Evolutionary conservation across 1,140 invertebrate species (phyloP).

Genomic region (Danaus melanippus): DNA sequence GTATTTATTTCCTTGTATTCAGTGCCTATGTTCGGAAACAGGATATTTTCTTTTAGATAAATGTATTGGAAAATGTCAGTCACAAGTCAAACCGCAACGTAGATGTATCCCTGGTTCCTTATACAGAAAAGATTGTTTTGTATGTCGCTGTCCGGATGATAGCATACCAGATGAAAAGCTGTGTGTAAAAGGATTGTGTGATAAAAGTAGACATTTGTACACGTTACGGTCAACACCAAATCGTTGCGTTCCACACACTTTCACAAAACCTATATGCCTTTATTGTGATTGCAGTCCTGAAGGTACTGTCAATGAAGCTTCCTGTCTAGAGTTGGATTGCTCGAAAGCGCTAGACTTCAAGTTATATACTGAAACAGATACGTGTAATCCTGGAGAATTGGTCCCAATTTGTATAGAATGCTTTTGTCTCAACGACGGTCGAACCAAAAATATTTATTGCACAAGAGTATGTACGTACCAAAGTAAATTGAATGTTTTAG

Average conservation of each 20-base stretch:
- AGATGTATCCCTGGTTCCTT: constrained; percentile 41
- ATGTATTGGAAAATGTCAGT: constrained; percentile 47
- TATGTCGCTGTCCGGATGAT: constrained; percentile 45
- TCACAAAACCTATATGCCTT: constrained; percentile 43
- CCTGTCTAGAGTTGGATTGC: constrained; percentile 47
- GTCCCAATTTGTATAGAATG: constrained; percentile 51
- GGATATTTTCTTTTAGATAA: constrained; percentile 40
- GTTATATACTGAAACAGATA: constrained; percentile 17
- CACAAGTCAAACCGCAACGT: constrained; percentile 5
- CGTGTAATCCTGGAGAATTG: constrained; percentile 47
- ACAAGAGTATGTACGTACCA: constrained; percentile 37
- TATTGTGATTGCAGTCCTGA: constrained; percentile 46
- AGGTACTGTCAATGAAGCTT: constrained; percentile 34
- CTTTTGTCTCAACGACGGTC: constrained; percentile 39
- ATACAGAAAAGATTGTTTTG: constrained; percentile 42
- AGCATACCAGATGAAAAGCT: constrained; percentile 29
- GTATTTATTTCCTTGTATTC: constrained; percentile 49
- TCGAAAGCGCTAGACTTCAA: constrained; percentile 25
- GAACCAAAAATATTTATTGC: constrained; percentile 38
- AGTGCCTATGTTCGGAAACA: constrained; percentile 51
- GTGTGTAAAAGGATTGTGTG: constrained; percentile 34
- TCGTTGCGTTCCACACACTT: constrained; percentile 36
- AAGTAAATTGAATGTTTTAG: constrained; percentile 40
- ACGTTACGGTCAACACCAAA: constrained; percentile 20
- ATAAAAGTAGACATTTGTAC: constrained; percentile 15